Base-by-base conservation (phyloP, 1,140 invertebrate species). In the silkworm (Bombyx mori) region DNA sequence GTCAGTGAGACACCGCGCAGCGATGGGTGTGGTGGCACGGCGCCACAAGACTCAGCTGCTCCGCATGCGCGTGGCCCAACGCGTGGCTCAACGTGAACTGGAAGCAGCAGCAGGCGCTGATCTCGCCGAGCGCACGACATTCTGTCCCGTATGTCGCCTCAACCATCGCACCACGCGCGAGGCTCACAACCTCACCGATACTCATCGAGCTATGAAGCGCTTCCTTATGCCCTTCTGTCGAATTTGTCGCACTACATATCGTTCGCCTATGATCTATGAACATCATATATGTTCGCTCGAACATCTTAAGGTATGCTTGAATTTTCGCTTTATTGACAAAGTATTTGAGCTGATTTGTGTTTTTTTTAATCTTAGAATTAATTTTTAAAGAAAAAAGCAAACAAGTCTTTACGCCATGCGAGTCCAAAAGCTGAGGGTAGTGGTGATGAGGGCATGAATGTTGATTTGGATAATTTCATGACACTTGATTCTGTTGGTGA, bases 401-500 rank as follows among this genome's bases (percentile, higher is more conserved):
- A 63, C 47, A 79, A 79, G 49, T 58, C 71, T 3, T 60, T 71
- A 1, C 76, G 79, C 8, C 76, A 77, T n/a, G 73, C 66, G 2
- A 88, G 86, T 45, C 79, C 82, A 0, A 84, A 83, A 45, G 79
- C 74, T 35, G 90, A 91, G 60, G 90, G 86, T 10, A 93, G 91
- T 65, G 92, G 85, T 1, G 92, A 92, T 68, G 93, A 93, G 61
- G 92, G 93, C 52, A 92, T 92, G 70, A 93, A 94, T 76, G 90
- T 93, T 4, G 93, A 94, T 88, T 89, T 95, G 50, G 93, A 95
- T 54, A 94, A 95, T 73, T 95, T 95, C 68, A 93, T 95, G 88
- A 94, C 94, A 42, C 89, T 96, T 7, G 94, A 95, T 82, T 94
- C 94, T 18, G 93, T 95, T 18, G 94, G 94, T n/a, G 93, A 94